A percentile compares a stretch with the other conserved stretches of the same genome.
phyloP scores from a whole-genome alignment of 2,113 vertebrate genomes.

The Aix galericulata region DNA sequence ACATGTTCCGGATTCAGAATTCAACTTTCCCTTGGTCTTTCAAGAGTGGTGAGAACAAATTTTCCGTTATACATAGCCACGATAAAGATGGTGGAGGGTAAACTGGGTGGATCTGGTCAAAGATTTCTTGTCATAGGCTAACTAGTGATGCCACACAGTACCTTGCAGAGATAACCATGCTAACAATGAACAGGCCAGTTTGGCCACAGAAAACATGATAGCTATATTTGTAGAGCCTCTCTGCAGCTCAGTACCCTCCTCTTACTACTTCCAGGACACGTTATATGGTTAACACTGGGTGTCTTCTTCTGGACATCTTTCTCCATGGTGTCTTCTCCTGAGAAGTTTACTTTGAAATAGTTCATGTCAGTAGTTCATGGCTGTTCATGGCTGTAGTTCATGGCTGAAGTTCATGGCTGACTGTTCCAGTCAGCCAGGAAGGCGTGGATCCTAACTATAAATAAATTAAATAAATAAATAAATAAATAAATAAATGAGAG shows the following conservation, averaged over 20 bases:
- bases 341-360: background rate
- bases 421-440: background rate
- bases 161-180: background rate
- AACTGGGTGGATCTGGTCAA: background rate
- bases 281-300: accelerated
- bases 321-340: background rate
- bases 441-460: background rate
- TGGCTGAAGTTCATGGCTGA: background rate
- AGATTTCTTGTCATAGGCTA: background rate
- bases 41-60: background rate
- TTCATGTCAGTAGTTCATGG: background rate
- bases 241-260: background rate
- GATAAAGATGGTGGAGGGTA: background rate
- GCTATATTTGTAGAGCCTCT: background rate
- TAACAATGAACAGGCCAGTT: background rate
- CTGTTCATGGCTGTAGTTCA: too few species aligned
- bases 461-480: background rate
- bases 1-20: background rate
- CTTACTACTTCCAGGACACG: background rate
- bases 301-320: background rate
- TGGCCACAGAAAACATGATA: background rate
- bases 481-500: background rate
- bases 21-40: background rate
- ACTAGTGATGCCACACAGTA: background rate
- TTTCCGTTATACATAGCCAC: background rate